Conservation (phyloP, 2,888 invertebrate species). For the Pandemis cinnamomeana region DNA sequence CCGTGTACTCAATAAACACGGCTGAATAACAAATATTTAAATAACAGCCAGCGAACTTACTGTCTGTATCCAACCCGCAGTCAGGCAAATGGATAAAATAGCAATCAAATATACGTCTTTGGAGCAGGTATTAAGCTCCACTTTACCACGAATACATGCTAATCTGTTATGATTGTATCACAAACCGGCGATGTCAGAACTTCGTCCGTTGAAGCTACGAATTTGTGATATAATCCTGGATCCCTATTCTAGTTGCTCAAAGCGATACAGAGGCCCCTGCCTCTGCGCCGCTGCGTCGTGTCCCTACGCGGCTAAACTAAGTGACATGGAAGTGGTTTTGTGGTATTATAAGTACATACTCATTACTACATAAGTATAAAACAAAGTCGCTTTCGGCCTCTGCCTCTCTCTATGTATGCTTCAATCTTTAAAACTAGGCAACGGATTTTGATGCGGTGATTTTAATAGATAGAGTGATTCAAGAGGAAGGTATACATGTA, state of each 20-base stretch:
- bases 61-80: slow-evolving; percentile 16
- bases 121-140: slow-evolving; percentile 3
- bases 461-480: too few species aligned
- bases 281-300: too few species aligned
- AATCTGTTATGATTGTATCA: slow-evolving; percentile 20
- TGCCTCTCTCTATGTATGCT: too few species aligned
- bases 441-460: too few species aligned
- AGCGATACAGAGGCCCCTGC: not conserved
- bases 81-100: slow-evolving; percentile 23
- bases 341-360: too few species aligned
- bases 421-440: too few species aligned
- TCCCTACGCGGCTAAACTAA: too few species aligned
- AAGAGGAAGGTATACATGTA: too few species aligned
- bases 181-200: slow-evolving; percentile 18
- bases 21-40: slow-evolving; percentile 8
- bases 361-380: too few species aligned
- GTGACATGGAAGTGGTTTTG: too few species aligned
- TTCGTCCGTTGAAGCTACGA: slow-evolving; percentile 18
- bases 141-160: not conserved
- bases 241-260: not conserved
- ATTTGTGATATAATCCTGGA: slow-evolving; percentile 1
- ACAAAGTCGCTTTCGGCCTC: too few species aligned
- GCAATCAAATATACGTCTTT: not conserved
- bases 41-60: slow-evolving; percentile 19
- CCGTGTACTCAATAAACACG: not conserved